These are phyloP conservation scores for Actenoides hombroni DNA, from an alignment of 2,113 vertebrate genomes.

Conservation along the genomic window DNA sequence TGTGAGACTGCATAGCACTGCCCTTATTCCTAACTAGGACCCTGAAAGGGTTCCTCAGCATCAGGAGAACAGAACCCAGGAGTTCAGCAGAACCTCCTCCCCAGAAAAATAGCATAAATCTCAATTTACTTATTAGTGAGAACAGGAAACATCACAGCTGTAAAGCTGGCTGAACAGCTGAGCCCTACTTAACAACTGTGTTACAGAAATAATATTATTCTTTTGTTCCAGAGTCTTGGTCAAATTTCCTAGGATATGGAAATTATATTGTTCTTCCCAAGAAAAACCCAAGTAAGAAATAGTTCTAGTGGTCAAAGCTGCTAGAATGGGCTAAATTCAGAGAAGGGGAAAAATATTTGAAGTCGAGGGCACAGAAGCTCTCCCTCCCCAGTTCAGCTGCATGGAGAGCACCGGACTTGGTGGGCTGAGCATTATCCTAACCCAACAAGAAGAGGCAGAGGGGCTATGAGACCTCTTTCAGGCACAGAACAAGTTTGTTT, in stretches of 20 bases:
- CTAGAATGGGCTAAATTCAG: background rate
- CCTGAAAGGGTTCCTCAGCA: background rate
- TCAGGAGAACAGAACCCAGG: background rate
- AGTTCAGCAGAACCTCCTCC: background rate
- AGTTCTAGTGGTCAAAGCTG: background rate
- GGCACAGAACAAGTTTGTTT: background rate
- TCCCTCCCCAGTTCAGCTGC: background rate
- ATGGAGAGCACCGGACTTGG: background rate
- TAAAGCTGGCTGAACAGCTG: background rate
- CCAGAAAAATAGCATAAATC: background rate
- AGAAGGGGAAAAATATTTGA: background rate
- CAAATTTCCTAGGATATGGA: background rate
- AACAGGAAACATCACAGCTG: background rate
- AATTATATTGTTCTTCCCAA: background rate
- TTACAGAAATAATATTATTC: background rate
- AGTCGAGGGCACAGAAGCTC: background rate
- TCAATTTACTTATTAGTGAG: background rate
- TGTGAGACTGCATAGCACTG: rapidly evolving
- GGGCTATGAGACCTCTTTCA: background rate
- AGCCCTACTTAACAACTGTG: background rate
- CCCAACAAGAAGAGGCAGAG: background rate
- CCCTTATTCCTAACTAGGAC: background rate
- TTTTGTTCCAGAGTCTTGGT: rapidly evolving
- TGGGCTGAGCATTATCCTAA: background rate
- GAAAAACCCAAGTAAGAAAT: background rate